These are phyloP conservation scores for Leucophenga varia DNA, from an alignment of 1,140 invertebrate species.

Conservation along the genomic window DNA sequence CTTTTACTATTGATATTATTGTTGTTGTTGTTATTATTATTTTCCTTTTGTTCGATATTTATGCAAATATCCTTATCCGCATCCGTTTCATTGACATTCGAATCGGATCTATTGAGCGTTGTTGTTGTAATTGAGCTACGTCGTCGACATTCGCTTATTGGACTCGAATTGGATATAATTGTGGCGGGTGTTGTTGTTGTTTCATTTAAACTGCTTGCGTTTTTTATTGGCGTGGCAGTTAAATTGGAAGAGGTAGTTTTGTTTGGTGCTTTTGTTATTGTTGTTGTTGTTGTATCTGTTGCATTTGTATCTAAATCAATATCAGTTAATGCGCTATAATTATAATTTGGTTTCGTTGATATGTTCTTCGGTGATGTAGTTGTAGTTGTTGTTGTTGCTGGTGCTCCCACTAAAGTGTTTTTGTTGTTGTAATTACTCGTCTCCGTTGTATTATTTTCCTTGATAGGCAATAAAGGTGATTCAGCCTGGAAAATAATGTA, in stretches of 20 bases:
- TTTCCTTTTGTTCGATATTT: constrained; percentile 30
- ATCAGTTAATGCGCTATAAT: not conserved
- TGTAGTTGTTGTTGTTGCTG: constrained; percentile 19
- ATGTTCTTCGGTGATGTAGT: constrained; percentile 16
- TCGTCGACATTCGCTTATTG: constrained; percentile 22
- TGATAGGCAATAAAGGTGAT: constrained; percentile 39
- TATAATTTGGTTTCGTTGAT: constrained; percentile 1
- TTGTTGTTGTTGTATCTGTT: not conserved
- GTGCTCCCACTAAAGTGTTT: constrained; percentile 4
- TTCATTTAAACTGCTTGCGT: not conserved
- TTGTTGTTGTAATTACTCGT: constrained; percentile 10
- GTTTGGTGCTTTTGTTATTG: not conserved
- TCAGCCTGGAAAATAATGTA: too few relatives aligned
- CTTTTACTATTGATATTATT: constrained; percentile 22
- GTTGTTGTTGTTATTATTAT: constrained; percentile 19
- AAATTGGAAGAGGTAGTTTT: not conserved
- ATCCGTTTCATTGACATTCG: too few relatives aligned
- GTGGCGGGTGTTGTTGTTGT: constrained; percentile 6
- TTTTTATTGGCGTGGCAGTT: constrained; percentile 1
- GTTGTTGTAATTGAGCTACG: constrained; percentile 25
- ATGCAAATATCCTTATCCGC: not conserved
- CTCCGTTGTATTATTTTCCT: constrained; percentile 17
- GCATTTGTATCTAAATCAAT: too few relatives aligned
- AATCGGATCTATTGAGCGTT: constrained; percentile 9
- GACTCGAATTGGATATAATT: too few relatives aligned